Evolutionary conservation across 2,888 invertebrate species (phyloP), one percentile per base, ranked within the genome.

Genomic region (Geophilus truncorum): DNA sequence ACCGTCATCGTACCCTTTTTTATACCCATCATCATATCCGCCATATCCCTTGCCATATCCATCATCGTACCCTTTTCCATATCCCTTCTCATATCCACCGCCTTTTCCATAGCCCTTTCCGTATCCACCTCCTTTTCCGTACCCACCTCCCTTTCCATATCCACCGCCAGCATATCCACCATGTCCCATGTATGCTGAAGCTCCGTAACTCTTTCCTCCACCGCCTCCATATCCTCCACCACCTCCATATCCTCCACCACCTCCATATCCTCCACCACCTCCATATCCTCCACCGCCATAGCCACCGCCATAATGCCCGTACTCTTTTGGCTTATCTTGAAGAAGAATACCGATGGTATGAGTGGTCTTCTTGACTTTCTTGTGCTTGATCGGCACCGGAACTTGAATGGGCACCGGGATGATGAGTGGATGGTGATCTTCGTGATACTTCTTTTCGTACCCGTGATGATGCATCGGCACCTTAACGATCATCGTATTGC

Each of bases 371-470:
- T 78, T 78, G 1, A 36, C 34, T 36, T 78, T 78, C 34, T 78
- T 78, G 18, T 78, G 25, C 10, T 78, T 30, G 78, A 78, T 40
- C 7, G 78, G 78, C 3, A 78, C 40, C n/a, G 78, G 78, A 7
- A 78, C 36, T 40, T 78, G 78, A 9, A 78, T 40, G 32, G 78
- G 78, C 15, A 78, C 78, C 21, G 78, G 78, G 15, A 78, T 78
- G 9, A 78, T 78, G 10, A 78, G 78, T 18, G 78, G 78, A 3
- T 78, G 36, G n/a, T 76, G 30, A 28, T 76, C 32, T 10, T 34
- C 34, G 30, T 70, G 23, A n/a, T 62, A 62, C 76, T 76, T 76
- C 18, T 76, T 76, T 23, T 18, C 12, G 28, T 76, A 75, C 4
- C 30, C 25, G 12, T 21, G 12, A 75, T 75, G 25, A 4, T 76